A percentile compares a stretch with the other conserved stretches of the same genome.
Evolutionary conservation across 2,113 vertebrate genomes (phyloP).

Genomic region (Potamarius usumacintae): DNA sequence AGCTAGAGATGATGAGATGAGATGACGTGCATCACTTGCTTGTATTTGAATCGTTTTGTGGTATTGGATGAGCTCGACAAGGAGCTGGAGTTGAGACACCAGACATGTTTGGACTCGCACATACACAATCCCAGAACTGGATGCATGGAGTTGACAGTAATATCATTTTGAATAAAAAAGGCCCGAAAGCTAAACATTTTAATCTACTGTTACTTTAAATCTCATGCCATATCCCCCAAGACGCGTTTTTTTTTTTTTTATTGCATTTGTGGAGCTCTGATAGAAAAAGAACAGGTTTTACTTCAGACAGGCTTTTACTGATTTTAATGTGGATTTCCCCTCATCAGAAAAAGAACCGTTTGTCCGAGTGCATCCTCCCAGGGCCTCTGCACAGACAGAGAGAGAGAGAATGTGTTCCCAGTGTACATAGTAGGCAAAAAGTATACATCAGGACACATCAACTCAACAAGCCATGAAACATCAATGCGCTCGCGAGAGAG

Average conservation of each 20-base stretch:
- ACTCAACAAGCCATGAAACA: constrained; percentile 45
- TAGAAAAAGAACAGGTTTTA: background rate
- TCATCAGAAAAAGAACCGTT: constrained; percentile 13
- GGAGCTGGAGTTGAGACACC: background rate
- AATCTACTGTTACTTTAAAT: background rate
- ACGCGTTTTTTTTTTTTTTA: background rate
- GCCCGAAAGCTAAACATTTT: background rate
- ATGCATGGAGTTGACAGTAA: background rate
- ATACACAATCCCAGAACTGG: background rate
- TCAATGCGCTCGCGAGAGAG: constrained; percentile 45
- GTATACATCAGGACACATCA: constrained; percentile 49
- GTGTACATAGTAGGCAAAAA: constrained; percentile 9
- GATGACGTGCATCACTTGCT: too few relatives aligned
- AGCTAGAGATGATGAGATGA: too few relatives aligned
- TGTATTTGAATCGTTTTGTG: too few relatives aligned
- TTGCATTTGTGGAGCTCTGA: background rate
- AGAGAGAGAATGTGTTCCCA: background rate
- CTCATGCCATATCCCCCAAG: background rate
- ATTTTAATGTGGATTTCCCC: constrained; percentile 15
- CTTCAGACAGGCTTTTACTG: constrained; percentile 20
- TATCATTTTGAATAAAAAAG: background rate
- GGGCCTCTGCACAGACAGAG: constrained; percentile 10
- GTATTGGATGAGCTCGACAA: background rate
- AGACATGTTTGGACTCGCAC: background rate
- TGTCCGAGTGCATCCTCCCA: constrained; percentile 23